Evolutionary conservation across 2,888 invertebrate genomes (phyloP).

Genomic region (Thera britannica): DNA sequence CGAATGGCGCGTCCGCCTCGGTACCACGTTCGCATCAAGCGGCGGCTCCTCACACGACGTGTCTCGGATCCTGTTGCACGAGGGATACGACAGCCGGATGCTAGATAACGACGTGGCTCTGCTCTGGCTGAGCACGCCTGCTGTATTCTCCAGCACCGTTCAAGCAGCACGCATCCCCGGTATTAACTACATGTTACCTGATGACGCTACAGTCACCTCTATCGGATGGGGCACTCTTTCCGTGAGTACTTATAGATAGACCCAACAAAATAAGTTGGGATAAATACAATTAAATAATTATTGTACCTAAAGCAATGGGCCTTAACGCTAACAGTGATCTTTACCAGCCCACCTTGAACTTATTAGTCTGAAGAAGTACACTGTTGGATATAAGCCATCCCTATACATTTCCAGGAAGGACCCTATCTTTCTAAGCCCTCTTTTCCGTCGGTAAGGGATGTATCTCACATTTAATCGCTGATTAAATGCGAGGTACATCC

Average conservation of each 20-base stretch:
- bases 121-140: constrained; percentile 47
- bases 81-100: constrained; percentile 39
- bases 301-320: no score
- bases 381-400: no score
- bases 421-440: no score
- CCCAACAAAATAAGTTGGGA: no score
- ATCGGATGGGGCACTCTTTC: constrained; percentile 58
- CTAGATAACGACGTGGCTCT: constrained; percentile 58
- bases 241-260: constrained; percentile 44
- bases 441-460: no score
- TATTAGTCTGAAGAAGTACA: no score
- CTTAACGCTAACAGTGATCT: not conserved
- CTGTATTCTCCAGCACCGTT: constrained; percentile 39
- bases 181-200: constrained; percentile 44
- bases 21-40: constrained; percentile 43
- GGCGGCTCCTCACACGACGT: constrained; percentile 49
- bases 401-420: no score
- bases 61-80: constrained; percentile 45
- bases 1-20: constrained; percentile 57
- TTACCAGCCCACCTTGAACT: no score
- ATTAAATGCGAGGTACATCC: no score
- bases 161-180: constrained; percentile 51
- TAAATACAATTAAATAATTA: no score
- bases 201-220: constrained; percentile 42
- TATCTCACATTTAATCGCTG: no score